phyloP scores from a whole-genome alignment of 2,113 vertebrate genomes.

The Canis aureus region DNA sequence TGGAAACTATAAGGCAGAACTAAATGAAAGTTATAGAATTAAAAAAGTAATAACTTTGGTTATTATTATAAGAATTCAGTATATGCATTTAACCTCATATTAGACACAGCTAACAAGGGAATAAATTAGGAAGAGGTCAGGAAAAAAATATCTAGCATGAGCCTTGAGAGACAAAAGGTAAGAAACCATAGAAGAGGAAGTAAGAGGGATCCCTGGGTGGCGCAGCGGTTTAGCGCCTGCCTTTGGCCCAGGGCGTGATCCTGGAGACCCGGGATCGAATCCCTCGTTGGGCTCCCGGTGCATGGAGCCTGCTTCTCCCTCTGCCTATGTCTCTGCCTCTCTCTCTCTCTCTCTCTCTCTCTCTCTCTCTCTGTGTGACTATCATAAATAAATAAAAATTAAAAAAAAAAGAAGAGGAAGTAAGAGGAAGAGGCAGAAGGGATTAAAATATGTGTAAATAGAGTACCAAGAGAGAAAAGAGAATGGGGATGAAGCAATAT shows the following conservation, averaged over 20 bases:
- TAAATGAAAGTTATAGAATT: not conserved
- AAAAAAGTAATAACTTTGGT: not conserved
- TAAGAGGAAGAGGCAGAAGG: not conserved
- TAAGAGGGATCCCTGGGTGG: not conserved
- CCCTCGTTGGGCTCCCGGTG: rapidly evolving
- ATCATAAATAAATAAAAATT: too few species aligned
- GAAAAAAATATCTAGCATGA: not conserved
- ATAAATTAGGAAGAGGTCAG: not conserved
- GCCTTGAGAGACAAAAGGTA: not conserved
- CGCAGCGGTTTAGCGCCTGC: too few species aligned
- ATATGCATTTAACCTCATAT: not conserved
- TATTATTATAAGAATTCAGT: not conserved
- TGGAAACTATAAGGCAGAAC: not conserved
- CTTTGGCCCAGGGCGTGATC: too few species aligned
- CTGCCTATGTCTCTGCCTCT: too few species aligned
- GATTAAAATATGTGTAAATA: not conserved
- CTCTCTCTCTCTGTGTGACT: too few species aligned
- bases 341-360: too few species aligned
- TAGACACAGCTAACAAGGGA: not conserved
- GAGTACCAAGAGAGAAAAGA: not conserved
- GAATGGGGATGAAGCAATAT: not conserved
- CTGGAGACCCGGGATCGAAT: too few species aligned
- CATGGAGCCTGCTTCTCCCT: too few species aligned
- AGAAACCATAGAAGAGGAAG: not conserved
- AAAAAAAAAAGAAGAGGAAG: not conserved